These are phyloP conservation scores for Helarctos malayanus DNA, from an alignment of 2,797 vertebrate genomes.

Conservation along the genomic window DNA sequence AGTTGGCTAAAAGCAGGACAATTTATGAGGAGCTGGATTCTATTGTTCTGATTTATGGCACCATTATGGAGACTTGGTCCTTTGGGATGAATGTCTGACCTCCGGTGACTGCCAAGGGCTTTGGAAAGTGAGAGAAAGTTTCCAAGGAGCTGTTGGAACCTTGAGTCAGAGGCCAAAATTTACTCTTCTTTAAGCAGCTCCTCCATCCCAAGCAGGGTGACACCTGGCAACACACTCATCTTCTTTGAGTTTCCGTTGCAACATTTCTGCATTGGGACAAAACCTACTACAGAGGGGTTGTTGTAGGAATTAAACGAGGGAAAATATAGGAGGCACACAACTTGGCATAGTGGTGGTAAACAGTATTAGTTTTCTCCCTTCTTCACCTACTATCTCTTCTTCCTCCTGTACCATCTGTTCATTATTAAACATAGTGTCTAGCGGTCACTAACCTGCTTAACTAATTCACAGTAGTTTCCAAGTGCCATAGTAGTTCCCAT, in stretches of 20 bases:
- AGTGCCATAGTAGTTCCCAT: neutral
- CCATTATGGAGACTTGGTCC: neutral
- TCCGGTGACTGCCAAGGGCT: neutral
- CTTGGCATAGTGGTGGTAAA: neutral
- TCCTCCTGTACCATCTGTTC: neutral
- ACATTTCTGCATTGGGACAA: neutral
- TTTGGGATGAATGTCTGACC: constrained; percentile 41
- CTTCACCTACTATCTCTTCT: neutral
- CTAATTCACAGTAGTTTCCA: neutral
- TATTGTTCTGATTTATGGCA: constrained; percentile 58
- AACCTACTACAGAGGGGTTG: neutral
- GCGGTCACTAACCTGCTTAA: neutral
- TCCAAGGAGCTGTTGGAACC: neutral
- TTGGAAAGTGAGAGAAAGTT: constrained; percentile 18
- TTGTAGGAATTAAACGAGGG: neutral
- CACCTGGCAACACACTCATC: neutral
- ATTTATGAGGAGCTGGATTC: constrained; percentile 53
- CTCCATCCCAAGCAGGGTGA: neutral
- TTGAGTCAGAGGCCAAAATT: constrained; percentile 3
- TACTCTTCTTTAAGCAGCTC: neutral
- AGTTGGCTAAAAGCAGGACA: constrained; percentile 40
- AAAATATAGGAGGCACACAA: neutral
- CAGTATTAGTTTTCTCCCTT: neutral
- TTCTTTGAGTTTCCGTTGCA: neutral
- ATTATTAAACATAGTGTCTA: neutral